phyloP scores from a whole-genome alignment of 2,113 vertebrate species.

The Tursiops truncatus region DNA sequence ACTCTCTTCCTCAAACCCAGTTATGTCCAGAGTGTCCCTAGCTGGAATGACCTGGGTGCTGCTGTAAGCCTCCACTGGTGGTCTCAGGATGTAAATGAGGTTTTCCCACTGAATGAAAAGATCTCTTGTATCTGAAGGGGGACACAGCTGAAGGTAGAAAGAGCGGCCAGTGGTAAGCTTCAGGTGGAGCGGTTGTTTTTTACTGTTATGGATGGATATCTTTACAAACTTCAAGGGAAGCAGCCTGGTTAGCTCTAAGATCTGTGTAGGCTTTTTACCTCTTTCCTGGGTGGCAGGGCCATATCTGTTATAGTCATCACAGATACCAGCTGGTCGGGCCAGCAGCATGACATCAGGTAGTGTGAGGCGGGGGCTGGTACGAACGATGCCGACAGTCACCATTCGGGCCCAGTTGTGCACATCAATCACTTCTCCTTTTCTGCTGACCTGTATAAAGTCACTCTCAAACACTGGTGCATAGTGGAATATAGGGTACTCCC shows the following conservation, averaged over 20 bases:
- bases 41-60: not conserved
- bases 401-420: not conserved
- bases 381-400: not conserved
- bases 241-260: conserved; percentile 27
- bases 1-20: not conserved
- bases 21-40: not conserved
- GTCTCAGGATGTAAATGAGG: not conserved
- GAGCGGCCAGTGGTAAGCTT: not conserved
- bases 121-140: not conserved
- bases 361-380: not conserved
- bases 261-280: not conserved
- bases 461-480: not conserved
- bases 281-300: not conserved
- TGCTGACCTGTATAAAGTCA: conserved; percentile 37
- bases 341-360: conserved; percentile 17
- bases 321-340: not conserved
- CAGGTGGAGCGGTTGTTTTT: conserved; percentile 5
- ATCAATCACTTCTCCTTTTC: not conserved
- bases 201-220: not conserved
- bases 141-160: conserved; percentile 13
- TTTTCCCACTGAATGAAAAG: conserved; percentile 47
- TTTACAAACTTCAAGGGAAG: conserved; percentile 27
- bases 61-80: not conserved
- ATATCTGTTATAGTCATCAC: not conserved
- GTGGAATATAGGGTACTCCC: not conserved